phyloP scores from a whole-genome alignment of 2,888 invertebrate genomes.

The Scotopteryx bipunctaria region DNA sequence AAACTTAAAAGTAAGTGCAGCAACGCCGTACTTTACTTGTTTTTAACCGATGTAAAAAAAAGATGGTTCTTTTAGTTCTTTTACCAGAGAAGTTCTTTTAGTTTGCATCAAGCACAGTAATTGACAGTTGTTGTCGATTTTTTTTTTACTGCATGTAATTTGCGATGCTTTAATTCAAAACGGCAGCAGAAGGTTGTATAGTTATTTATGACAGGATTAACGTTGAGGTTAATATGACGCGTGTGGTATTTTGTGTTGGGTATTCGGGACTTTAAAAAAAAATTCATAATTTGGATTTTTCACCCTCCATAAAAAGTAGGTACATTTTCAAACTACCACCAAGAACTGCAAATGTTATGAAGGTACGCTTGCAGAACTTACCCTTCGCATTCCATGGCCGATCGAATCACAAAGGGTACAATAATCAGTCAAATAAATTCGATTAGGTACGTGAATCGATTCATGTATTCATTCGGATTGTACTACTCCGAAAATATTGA shows the following conservation, averaged over 20 bases:
- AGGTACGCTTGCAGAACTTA: constrained; percentile 5
- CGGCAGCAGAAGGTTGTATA: constrained; percentile 20
- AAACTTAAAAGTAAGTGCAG: constrained; percentile 16
- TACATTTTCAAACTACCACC: neutral
- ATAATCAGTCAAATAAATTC: constrained; percentile 28
- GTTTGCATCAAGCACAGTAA: constrained; percentile 24
- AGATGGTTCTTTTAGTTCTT: too few relatives aligned
- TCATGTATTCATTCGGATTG: constrained; percentile 1
- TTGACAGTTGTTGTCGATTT: constrained; percentile 25
- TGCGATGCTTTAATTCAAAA: constrained; percentile 27
- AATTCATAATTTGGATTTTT: too few relatives aligned
- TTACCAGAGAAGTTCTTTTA: too few relatives aligned
- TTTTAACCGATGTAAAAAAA: too few relatives aligned
- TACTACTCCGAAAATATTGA: neutral
- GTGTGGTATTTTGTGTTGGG: constrained; percentile 3
- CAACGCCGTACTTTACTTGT: neutral
- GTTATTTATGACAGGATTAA: constrained; percentile 19
- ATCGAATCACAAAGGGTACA: constrained; percentile 17
- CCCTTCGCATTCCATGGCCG: constrained; percentile 5
- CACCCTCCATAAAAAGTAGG: too few relatives aligned
- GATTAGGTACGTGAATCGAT: constrained; percentile 15
- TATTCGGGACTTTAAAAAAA: too few relatives aligned
- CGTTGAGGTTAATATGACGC: constrained; percentile 7
- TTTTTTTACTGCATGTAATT: constrained; percentile 17
- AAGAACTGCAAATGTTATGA: neutral